These are phyloP conservation scores for Microchirus variegatus DNA, from an alignment of 2,797 vertebrate species.

Conservation along the genomic window DNA sequence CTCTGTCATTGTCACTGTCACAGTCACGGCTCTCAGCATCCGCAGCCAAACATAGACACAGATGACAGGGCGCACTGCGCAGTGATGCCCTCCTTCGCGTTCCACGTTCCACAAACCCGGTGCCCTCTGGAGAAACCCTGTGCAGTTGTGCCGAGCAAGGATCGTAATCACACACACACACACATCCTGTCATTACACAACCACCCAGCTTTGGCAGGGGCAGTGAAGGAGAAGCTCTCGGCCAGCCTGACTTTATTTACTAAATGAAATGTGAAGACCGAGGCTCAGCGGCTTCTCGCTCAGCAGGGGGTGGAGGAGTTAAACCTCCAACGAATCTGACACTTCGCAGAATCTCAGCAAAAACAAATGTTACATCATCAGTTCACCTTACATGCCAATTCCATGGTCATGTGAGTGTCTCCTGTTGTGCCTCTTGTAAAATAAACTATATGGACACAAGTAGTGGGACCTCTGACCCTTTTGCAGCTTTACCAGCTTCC, in stretches of 20 bases:
- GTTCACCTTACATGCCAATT: not conserved
- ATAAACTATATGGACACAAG: no score
- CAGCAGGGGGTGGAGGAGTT: not conserved
- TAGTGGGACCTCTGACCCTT: no score
- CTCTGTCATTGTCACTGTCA: constrained; percentile 4
- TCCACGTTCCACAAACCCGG: constrained; percentile 40
- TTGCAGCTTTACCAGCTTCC: no score
- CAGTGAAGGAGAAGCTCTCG: constrained; percentile 19
- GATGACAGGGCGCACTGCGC: constrained; percentile 14
- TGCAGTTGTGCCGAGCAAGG: constrained; percentile 38
- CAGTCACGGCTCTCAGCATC: constrained; percentile 29
- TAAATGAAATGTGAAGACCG: constrained; percentile 58
- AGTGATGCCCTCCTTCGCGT: constrained; percentile 7
- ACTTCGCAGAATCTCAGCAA: not conserved
- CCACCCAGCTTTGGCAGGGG: constrained; percentile 27
- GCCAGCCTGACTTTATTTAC: constrained; percentile 28
- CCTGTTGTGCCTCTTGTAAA: no score
- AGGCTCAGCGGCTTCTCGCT: constrained; percentile 31
- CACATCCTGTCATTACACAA: constrained; percentile 54
- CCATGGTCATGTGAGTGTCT: not conserved
- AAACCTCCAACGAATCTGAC: constrained; percentile 16
- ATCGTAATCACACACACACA: constrained; percentile 24
- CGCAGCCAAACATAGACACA: constrained; percentile 54
- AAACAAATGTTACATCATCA: not conserved
- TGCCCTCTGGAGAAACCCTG: constrained; percentile 27